Conservation (phyloP, 1,140 invertebrate species). For the Sweltsa coloradensis region DNA sequence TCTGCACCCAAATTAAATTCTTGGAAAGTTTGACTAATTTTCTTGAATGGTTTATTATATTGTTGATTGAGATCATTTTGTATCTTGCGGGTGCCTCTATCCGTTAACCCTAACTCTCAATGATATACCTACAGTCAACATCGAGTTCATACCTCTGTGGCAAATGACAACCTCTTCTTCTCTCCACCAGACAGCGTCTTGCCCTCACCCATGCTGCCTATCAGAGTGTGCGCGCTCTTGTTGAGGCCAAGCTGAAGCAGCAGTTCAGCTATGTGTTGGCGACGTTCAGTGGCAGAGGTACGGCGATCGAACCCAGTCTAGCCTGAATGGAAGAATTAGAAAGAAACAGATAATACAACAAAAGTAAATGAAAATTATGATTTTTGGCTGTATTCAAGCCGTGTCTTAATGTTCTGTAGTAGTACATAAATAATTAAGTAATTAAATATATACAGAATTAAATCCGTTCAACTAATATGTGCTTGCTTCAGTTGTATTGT, state of each 20-base stretch:
- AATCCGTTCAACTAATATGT: too few species aligned
- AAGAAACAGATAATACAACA: not conserved
- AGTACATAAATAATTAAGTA: too few species aligned
- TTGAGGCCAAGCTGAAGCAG: constrained; percentile 59
- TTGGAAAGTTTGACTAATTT: too few species aligned
- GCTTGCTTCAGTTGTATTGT: too few species aligned
- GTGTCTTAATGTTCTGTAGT: too few species aligned
- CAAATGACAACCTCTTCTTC: constrained; percentile 83
- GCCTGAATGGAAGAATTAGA: constrained; percentile 40
- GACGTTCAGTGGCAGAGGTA: constrained; percentile 39
- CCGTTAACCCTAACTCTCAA: too few species aligned
- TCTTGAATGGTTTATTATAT: too few species aligned
- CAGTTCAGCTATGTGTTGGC: constrained; percentile 53
- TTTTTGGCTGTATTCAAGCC: not conserved
- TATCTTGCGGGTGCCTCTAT: too few species aligned
- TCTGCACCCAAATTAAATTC: too few species aligned
- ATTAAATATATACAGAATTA: too few species aligned
- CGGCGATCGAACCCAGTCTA: constrained; percentile 57
- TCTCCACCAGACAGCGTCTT: constrained; percentile 92
- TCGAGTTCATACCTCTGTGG: constrained; percentile 56
- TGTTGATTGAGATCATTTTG: too few species aligned
- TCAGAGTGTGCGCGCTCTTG: constrained; percentile 54
- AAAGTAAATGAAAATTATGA: not conserved
- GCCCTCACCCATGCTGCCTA: constrained; percentile 53
- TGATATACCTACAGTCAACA: too few species aligned